Evolutionary conservation across 23 tunicate genomes (phyloP).

Genomic region (Ascidia mentula): DNA sequence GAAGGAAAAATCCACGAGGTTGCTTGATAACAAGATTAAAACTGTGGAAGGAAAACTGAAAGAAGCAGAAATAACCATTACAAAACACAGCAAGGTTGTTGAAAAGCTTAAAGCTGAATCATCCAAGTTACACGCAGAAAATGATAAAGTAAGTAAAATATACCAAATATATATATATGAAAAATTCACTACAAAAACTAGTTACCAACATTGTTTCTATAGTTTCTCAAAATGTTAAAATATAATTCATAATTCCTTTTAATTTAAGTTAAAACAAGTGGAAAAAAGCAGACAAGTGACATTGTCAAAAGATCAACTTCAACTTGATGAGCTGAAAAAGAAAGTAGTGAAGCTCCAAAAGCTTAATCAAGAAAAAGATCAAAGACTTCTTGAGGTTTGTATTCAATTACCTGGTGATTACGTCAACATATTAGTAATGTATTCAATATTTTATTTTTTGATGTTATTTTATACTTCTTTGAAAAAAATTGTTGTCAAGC

Average conservation of each 20-base stretch:
- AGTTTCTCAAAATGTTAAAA: not conserved
- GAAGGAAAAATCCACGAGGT: not conserved
- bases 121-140: not conserved
- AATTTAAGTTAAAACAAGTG: not conserved
- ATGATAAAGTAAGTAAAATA: not conserved
- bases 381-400: too few species aligned
- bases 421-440: too few species aligned
- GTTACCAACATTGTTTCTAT: not conserved
- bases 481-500: too few species aligned
- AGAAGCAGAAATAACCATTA: conserved; percentile 1
- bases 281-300: not conserved
- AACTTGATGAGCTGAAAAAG: conserved; percentile 22
- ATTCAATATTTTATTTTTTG: too few species aligned
- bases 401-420: too few species aligned
- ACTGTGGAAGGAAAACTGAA: not conserved
- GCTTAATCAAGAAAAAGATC: conserved; percentile 20
- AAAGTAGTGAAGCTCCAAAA: conserved; percentile 6
- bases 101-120: not conserved
- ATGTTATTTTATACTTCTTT: too few species aligned
- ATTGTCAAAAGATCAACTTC: not conserved
- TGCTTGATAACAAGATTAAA: not conserved
- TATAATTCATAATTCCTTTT: not conserved
- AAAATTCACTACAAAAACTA: not conserved
- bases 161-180: too few species aligned
- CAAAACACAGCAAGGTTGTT: not conserved